A percentile compares a stretch with the other conserved stretches of the same genome.
These are phyloP conservation scores for Archips xylosteana DNA, from an alignment of 2,888 invertebrate genomes.

Conservation along the genomic window DNA sequence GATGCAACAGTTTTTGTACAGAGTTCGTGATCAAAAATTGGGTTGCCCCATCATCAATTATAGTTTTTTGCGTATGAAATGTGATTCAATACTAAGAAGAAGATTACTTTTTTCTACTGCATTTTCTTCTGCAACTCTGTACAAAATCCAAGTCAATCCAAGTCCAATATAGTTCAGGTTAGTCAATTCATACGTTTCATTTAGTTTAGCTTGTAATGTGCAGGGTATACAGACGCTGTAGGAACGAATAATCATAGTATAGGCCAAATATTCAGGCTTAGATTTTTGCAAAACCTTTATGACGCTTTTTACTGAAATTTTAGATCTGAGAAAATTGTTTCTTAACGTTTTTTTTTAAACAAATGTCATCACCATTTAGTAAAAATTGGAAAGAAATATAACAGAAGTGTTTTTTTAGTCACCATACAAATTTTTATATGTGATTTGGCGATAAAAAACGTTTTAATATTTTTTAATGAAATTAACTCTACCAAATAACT, in stretches of 20 bases:
- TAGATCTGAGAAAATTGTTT: neutral
- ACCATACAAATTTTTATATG: no score
- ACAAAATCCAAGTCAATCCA: conserved; percentile 3
- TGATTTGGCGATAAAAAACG: no score
- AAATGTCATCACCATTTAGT: no score
- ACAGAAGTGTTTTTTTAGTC: no score
- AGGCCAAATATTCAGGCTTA: conserved; percentile 26
- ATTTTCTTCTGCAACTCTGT: conserved; percentile 24
- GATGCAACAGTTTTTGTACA: conserved; percentile 15
- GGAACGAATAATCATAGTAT: conserved; percentile 24
- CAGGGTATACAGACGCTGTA: conserved; percentile 39
- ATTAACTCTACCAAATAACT: no score
- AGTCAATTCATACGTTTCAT: neutral
- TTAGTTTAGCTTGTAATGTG: conserved; percentile 34
- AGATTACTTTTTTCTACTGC: neutral
- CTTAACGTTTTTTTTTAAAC: neutral
- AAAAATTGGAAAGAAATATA: no score
- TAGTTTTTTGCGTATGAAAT: neutral
- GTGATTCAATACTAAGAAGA: neutral
- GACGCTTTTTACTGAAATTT: neutral
- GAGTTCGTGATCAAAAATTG: conserved; percentile 9
- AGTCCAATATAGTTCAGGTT: conserved; percentile 1
- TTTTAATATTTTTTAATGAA: no score
- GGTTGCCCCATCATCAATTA: neutral
- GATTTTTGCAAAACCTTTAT: neutral